Percentiles rank a stretch among this genome's conserved stretches.
phyloP scores from a whole-genome alignment of 2,113 vertebrate genomes.

The Elanus axillaris region DNA sequence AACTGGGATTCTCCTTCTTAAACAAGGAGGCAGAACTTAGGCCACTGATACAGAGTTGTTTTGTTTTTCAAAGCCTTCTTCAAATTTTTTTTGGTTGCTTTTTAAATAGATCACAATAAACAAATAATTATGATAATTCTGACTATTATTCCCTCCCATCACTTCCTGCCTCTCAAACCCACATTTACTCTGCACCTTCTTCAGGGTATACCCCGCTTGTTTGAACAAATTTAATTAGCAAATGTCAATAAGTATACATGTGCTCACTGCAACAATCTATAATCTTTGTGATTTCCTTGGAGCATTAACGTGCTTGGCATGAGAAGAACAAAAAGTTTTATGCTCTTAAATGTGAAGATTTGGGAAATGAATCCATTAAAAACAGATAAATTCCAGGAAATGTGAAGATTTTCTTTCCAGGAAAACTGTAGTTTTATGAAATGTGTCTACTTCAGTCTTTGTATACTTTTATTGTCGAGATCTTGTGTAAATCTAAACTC shows the following conservation, averaged over 20 bases:
- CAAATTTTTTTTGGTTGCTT: background rate
- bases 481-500: background rate
- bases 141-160: background rate
- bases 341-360: background rate
- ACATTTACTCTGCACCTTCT: background rate
- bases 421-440: background rate
- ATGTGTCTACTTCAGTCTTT: background rate
- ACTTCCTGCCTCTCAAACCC: background rate
- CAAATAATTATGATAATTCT: background rate
- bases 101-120: background rate
- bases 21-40: background rate
- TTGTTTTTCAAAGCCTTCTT: background rate
- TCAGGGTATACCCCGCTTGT: background rate
- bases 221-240: slow-evolving; percentile 43
- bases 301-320: background rate
- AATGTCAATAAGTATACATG: slow-evolving; percentile 26
- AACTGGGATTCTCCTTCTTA: background rate
- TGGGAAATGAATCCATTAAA: background rate
- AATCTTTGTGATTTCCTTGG: background rate
- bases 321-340: background rate
- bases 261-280: background rate
- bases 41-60: background rate
- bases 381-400: background rate
- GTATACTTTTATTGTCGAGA: background rate
- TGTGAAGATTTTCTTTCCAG: background rate